Conservation (phyloP, 92 coral and sea anemone species). For the Siderastrea siderea region DNA sequence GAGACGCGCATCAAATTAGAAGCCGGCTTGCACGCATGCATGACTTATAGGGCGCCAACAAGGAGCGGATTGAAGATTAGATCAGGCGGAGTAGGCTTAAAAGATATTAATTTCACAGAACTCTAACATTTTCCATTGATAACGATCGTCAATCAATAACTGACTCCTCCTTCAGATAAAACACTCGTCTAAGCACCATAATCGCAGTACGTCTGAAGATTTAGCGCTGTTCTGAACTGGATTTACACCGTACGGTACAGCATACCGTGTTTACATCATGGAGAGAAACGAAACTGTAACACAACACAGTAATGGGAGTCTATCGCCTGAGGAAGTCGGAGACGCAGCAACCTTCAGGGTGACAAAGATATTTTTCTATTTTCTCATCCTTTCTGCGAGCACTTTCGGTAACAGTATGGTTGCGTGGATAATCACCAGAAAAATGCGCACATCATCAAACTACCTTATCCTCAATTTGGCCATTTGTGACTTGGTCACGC, state of each 20-base stretch:
- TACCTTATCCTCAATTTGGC: constrained; percentile 91
- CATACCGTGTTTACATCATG: not conserved
- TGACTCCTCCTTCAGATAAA: not conserved
- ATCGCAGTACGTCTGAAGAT: not conserved
- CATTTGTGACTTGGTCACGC: constrained; percentile 90
- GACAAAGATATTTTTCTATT: constrained; percentile 83
- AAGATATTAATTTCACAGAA: not conserved
- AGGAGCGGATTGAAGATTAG: not conserved
- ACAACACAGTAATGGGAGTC: not conserved
- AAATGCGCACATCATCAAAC: constrained; percentile 87
- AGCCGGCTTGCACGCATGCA: not conserved
- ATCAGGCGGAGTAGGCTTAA: not conserved
- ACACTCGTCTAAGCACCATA: not conserved
- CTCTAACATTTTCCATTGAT: not conserved
- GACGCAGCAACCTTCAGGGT: constrained; percentile 63
- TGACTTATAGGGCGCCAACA: not conserved
- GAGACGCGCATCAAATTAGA: not conserved
- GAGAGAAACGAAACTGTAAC: not conserved
- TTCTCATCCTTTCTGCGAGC: constrained; percentile 78
- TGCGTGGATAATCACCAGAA: constrained; percentile 77
- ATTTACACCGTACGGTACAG: not conserved
- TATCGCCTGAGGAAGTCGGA: constrained; percentile 11
- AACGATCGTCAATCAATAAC: not conserved
- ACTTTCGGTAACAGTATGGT: constrained; percentile 93
- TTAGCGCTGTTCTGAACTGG: not conserved